These are phyloP conservation scores for Colletes latitarsis DNA, from an alignment of 1,140 invertebrate genomes.

Conservation along the genomic window DNA sequence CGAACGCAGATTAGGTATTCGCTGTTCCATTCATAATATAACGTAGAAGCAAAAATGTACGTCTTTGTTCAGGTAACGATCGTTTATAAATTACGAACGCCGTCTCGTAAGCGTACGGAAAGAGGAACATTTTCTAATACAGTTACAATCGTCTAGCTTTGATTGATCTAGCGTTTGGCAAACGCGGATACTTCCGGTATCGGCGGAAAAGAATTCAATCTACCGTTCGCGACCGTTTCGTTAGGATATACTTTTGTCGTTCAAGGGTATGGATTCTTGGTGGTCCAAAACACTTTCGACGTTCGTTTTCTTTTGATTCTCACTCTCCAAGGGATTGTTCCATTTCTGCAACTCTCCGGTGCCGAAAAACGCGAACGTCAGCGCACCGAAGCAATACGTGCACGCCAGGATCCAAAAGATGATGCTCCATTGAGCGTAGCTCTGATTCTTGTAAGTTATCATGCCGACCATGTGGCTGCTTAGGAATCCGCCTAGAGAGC, in stretches of 20 bases:
- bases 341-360: constrained; percentile 87
- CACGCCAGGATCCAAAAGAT: constrained; percentile 91
- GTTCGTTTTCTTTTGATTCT: constrained; percentile 9
- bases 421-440: constrained; percentile 89
- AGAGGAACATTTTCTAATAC: background rate
- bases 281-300: constrained; percentile 17
- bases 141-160: background rate
- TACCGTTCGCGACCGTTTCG: background rate
- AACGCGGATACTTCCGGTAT: background rate
- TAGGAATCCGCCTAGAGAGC: constrained; percentile 93
- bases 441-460: constrained; percentile 89
- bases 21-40: too few relatives aligned
- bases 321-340: constrained; percentile 78
- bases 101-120: constrained; percentile 4
- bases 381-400: constrained; percentile 87
- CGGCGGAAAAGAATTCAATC: too few relatives aligned
- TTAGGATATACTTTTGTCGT: constrained; percentile 57
- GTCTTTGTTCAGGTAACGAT: background rate
- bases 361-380: constrained; percentile 87
- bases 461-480: constrained; percentile 92
- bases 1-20: too few relatives aligned
- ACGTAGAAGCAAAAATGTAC: background rate
- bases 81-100: constrained; percentile 1
- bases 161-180: background rate
- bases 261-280: constrained; percentile 62